Conservation (phyloP, 2,888 invertebrate species). For the Aricia artaxerxes region DNA sequence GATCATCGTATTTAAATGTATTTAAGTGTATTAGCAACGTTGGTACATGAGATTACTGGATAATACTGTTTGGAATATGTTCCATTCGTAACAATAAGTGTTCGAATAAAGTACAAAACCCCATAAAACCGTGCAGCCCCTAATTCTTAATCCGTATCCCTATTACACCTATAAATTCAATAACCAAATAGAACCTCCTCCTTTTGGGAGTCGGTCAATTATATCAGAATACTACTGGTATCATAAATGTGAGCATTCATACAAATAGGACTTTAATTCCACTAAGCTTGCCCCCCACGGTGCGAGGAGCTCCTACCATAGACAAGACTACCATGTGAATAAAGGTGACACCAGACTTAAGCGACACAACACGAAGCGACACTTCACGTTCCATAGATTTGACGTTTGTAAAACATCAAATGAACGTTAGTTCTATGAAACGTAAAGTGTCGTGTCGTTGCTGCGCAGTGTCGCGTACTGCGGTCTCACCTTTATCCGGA, state of each 20-base stretch:
- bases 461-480: too few species aligned
- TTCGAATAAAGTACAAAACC: conserved; percentile 68
- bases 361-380: too few species aligned
- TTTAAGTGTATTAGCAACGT: conserved; percentile 80
- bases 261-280: conserved; percentile 61
- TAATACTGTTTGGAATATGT: conserved; percentile 76
- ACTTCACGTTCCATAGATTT: too few species aligned
- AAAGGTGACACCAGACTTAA: too few species aligned
- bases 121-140: conserved; percentile 68
- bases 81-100: conserved; percentile 64
- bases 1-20: conserved; percentile 70
- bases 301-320: background rate
- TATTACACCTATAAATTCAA: conserved; percentile 77
- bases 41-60: conserved; percentile 79
- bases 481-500: background rate
- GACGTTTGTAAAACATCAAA: too few species aligned
- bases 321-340: background rate
- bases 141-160: conserved; percentile 58
- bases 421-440: too few species aligned
- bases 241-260: conserved; percentile 77
- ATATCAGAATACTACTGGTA: conserved; percentile 67
- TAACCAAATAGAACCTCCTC: conserved; percentile 53
- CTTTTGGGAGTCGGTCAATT: conserved; percentile 39
- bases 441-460: too few species aligned
- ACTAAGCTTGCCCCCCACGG: conserved; percentile 52